Evolutionary conservation across 2,888 invertebrate genomes (phyloP).

Genomic region (Zaprionus obscuricornis): DNA sequence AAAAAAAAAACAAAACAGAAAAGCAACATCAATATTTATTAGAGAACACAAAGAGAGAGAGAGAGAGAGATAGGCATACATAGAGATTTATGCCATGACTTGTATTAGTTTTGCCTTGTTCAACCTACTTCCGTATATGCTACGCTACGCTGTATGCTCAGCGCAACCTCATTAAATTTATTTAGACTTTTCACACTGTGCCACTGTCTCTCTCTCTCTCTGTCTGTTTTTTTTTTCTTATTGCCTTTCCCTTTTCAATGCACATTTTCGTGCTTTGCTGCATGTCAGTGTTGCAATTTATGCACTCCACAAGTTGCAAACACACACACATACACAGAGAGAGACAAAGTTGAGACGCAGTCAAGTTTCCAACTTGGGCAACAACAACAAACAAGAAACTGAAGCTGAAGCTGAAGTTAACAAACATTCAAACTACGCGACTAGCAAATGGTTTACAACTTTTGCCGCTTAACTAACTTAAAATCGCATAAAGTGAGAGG

Average conservation of each 20-base stretch:
- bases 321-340: slow-evolving; percentile 6
- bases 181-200: too few relatives aligned
- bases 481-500: slow-evolving; percentile 63
- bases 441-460: slow-evolving; percentile 67
- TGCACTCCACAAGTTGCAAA: slow-evolving; percentile 65
- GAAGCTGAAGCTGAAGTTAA: neutral
- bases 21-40: too few relatives aligned
- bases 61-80: too few relatives aligned
- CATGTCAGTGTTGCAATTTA: slow-evolving; percentile 35
- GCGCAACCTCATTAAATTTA: too few relatives aligned
- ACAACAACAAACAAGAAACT: slow-evolving; percentile 9
- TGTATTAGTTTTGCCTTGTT: too few relatives aligned
- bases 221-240: neutral
- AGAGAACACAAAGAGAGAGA: too few relatives aligned
- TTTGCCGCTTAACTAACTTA: slow-evolving; percentile 67
- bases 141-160: too few relatives aligned
- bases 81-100: too few relatives aligned
- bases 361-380: slow-evolving; percentile 30
- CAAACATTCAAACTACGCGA: slow-evolving; percentile 38
- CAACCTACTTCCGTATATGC: too few relatives aligned
- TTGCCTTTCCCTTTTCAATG: slow-evolving; percentile 1
- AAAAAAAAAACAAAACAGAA: too few relatives aligned
- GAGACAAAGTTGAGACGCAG: too few relatives aligned
- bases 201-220: slow-evolving; percentile 9
- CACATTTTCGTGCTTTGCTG: slow-evolving; percentile 5